Percentiles rank a stretch among this genome's conserved stretches.
These are phyloP conservation scores for Conus ventricosus DNA, from an alignment of 1,140 invertebrate genomes.

Conservation along the genomic window DNA sequence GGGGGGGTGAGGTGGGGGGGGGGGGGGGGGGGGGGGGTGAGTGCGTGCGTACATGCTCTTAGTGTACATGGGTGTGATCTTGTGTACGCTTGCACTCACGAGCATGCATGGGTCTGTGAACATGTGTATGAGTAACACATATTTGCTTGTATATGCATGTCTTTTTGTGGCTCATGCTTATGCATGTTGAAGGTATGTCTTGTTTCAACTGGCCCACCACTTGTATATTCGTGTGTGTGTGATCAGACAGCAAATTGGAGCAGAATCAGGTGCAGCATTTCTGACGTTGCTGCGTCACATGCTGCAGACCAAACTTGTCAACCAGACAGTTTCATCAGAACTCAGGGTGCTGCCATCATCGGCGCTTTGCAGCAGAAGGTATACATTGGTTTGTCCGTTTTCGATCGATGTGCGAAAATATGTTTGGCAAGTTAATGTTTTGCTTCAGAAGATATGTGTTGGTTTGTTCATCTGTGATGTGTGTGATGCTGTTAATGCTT, in stretches of 20 bases:
- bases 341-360: conserved; percentile 78
- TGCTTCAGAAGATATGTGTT: no score
- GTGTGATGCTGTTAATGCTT: no score
- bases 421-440: no score
- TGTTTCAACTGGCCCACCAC: no score
- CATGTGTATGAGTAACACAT: not conserved
- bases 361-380: conserved; percentile 79
- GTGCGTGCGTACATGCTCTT: not conserved
- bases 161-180: not conserved
- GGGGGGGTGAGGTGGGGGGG: not conserved
- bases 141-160: not conserved
- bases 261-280: conserved; percentile 81
- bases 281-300: conserved; percentile 79
- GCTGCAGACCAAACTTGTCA: conserved; percentile 77
- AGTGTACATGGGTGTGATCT: not conserved
- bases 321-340: conserved; percentile 80
- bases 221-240: not conserved
- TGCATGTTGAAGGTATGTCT: no score
- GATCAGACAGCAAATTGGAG: conserved; percentile 79
- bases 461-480: no score
- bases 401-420: no score
- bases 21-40: not conserved
- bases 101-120: not conserved
- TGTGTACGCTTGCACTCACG: not conserved
- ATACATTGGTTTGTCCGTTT: no score